Evolutionary conservation across 2,113 vertebrate genomes (phyloP), one percentile per base, ranked within the genome.

Genomic region (Microtus ochrogaster): DNA sequence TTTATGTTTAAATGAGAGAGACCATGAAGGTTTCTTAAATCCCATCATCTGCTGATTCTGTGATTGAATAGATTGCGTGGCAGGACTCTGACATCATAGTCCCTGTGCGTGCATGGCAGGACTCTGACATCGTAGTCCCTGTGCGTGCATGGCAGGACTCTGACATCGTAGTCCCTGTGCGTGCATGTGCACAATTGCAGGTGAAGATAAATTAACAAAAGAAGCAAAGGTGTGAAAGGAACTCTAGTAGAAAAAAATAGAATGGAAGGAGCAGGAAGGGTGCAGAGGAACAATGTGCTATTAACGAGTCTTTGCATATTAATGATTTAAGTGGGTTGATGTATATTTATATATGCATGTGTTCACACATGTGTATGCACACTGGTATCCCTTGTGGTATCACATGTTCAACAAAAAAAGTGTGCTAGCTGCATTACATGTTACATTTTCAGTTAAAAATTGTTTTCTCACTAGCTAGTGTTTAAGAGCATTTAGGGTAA

Each of bases 401-500:
- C 55, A 7, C 30, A 7, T 16, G 11, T 68, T 74, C 58, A 70
- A 79, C 49, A 58, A 72, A 58, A 33, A 36, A 89, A 61, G 36
- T 49, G 30, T 65, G 3, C 33, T 44, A 61, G 65, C 39, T 39
- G 2, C 33, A 68, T 41, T 65, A 79, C 49, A 61, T 77, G 36
- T 72, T 77, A 94, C 76, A 28, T 1, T 84, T 68, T 89, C 33
- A 55, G 41, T 91, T 93, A 94, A 70, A 28, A 30, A 61, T 89
- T 63, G 16, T 61, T 87, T 83, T 79, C 44, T 68, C 90, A 7
- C 74, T 16, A 84, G 26, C 49, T 89, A 55, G 33, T 90, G 87
- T 97, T 83, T 74, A 52, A 74, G 77, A 77, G 3, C 83, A 1
- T 86, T 91, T 24, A 33, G 41, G 24, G 87, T 85, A 85, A 96